A percentile compares a stretch with the other conserved stretches of the same genome.
Evolutionary conservation across 1,140 invertebrate genomes (phyloP).

Genomic region (Neotoxoptera formosana): DNA sequence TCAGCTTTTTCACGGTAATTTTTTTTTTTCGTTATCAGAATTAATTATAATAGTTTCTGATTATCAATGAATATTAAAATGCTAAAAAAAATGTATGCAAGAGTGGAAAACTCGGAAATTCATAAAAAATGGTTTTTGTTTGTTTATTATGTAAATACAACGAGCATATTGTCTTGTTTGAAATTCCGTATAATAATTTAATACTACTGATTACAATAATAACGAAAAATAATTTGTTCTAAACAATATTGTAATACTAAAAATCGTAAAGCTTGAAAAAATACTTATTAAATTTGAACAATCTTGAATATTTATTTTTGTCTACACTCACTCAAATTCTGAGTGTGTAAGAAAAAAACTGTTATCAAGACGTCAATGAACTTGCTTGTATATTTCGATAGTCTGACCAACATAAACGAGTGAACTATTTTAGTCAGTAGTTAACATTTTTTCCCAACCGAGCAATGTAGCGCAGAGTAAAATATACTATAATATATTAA

Average conservation of each 20-base stretch:
- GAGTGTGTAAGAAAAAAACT: background rate
- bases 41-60: too few species aligned
- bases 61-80: background rate
- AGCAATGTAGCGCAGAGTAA: background rate
- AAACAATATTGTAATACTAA: background rate
- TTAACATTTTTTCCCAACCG: background rate
- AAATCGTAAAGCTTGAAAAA: background rate
- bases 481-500: background rate
- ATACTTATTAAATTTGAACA: background rate
- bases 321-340: too few species aligned
- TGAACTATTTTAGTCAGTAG: background rate
- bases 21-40: background rate
- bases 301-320: too few species aligned
- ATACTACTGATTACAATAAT: background rate
- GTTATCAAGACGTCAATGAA: too few species aligned
- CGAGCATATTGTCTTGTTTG: background rate
- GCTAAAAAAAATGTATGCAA: background rate
- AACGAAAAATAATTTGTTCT: background rate
- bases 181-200: background rate
- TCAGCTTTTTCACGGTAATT: too few species aligned
- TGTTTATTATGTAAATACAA: background rate
- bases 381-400: too few species aligned
- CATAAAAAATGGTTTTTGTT: background rate
- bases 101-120: background rate
- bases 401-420: too few species aligned